phyloP scores from a whole-genome alignment of 2,888 invertebrate genomes.

The Epinotia nisella region DNA sequence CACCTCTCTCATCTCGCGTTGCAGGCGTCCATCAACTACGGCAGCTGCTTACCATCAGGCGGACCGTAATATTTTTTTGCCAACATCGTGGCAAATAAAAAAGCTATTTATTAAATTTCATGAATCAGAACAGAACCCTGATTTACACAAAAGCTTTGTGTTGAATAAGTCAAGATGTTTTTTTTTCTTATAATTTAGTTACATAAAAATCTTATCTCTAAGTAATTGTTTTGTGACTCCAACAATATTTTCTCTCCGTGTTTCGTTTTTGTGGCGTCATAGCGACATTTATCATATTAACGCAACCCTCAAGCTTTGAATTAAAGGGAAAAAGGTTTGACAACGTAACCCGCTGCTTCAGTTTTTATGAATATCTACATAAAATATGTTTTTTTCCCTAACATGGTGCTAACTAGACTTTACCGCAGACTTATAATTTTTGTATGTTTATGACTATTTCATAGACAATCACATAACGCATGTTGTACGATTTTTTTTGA shows the following conservation, averaged over 20 bases:
- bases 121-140: constrained; percentile 14
- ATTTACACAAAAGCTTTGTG: constrained; percentile 19
- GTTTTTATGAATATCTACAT: constrained; percentile 9
- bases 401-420: background rate
- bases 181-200: constrained; percentile 19
- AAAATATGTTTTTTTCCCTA: background rate
- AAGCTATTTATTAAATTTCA: background rate
- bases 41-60: too few species aligned
- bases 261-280: constrained; percentile 28
- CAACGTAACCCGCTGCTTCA: constrained; percentile 1
- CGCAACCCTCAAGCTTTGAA: constrained; percentile 3
- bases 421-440: too few species aligned
- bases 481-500: too few species aligned
- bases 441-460: too few species aligned
- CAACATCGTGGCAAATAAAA: too few species aligned
- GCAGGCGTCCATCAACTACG: too few species aligned
- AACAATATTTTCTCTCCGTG: constrained; percentile 6
- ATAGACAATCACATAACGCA: too few species aligned
- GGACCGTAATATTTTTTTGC: too few species aligned
- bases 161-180: background rate
- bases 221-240: constrained; percentile 23
- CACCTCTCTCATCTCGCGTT: too few species aligned
- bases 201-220: constrained; percentile 15
- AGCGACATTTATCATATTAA: constrained; percentile 26
- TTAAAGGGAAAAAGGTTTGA: constrained; percentile 14